Evolutionary conservation across 1,140 invertebrate species (phyloP), one percentile per base, ranked within the genome.

Genomic region (Rhagoletis zephyria): DNA sequence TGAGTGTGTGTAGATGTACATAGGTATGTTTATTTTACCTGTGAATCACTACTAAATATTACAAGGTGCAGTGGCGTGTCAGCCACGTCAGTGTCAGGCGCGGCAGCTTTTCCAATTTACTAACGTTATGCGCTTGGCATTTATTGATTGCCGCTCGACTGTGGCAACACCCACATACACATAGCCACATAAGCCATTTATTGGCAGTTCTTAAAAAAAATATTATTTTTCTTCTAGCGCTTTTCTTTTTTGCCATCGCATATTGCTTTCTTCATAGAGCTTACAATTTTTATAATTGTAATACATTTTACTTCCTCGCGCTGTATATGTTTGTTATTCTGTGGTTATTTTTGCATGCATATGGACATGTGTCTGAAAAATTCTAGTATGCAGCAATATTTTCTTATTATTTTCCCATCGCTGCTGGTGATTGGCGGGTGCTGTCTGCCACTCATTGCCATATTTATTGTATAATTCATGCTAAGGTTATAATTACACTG

Each of bases 1-100:
- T 30, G 30, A 30, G 1, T 30, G 30, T 30, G 1, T 30, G 30
- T 30, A 30, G 30, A 30, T 30, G 30, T 30, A 30, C 30, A 30
- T 30, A 30, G 30, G 30, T 30, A 30, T 30, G 30, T 30, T 30
- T 30, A 30, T 30, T 30, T 30, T 74, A 74, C 42, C 67, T 74
- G 67, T 48, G 45, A 74, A 74, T 74, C 40, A n/a, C 67, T 45
- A 45, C 40, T 30, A 30, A 30, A 30, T 74, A 74, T 74, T 74
- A 74, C 67, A 74, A 74, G 42, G 67, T 74, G 67, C 67, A 74
- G 67, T 74, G 9, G 74, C 74, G 74, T 81, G 48, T 81, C 48
- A 56, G 74, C 6, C 48, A 81, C 48, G 48, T 56, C 74, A 81
- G 74, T 81, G 74, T 81, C 74, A 81, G 74, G 74, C 74, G 74